phyloP scores from a whole-genome alignment of 2,888 invertebrate species.

The Limnephilus auricula region DNA sequence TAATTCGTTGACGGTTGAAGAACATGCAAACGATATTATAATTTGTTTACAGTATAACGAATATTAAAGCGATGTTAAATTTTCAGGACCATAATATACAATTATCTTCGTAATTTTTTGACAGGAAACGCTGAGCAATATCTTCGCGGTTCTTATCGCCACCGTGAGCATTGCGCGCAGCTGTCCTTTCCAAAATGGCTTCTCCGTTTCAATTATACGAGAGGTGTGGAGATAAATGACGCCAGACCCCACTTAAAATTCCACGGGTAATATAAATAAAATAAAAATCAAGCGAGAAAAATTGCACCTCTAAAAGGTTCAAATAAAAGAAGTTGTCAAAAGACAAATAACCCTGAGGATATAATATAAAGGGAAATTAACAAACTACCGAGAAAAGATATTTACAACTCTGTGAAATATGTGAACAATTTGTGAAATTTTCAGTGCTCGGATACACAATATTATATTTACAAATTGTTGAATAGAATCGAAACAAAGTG shows the following conservation, averaged over 20 bases:
- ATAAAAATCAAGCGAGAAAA: slow-evolving; percentile 57
- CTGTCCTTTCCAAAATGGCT: slow-evolving; percentile 56
- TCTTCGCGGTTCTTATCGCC: slow-evolving; percentile 41
- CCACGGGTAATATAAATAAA: slow-evolving; percentile 50
- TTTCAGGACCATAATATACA: neutral
- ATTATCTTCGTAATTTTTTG: neutral
- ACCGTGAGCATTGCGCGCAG: slow-evolving; percentile 54
- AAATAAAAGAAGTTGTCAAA: slow-evolving; percentile 44
- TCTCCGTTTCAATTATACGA: slow-evolving; percentile 60
- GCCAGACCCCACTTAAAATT: slow-evolving; percentile 61
- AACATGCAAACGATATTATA: too few species aligned
- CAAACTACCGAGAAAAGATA: neutral
- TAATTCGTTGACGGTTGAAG: too few species aligned
- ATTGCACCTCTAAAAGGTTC: slow-evolving; percentile 52
- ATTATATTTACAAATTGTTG: neutral
- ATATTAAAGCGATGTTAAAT: neutral
- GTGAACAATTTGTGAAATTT: neutral
- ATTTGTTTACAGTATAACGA: too few species aligned
- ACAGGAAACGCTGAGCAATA: slow-evolving; percentile 6
- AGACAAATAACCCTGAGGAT: slow-evolving; percentile 9
- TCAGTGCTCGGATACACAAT: neutral
- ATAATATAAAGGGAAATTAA: slow-evolving; percentile 22
- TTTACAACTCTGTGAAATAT: neutral
- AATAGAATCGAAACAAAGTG: neutral
- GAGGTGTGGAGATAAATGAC: slow-evolving; percentile 60